phyloP scores from a whole-genome alignment of 2,888 invertebrate genomes.

The Leptura quadrifasciata region DNA sequence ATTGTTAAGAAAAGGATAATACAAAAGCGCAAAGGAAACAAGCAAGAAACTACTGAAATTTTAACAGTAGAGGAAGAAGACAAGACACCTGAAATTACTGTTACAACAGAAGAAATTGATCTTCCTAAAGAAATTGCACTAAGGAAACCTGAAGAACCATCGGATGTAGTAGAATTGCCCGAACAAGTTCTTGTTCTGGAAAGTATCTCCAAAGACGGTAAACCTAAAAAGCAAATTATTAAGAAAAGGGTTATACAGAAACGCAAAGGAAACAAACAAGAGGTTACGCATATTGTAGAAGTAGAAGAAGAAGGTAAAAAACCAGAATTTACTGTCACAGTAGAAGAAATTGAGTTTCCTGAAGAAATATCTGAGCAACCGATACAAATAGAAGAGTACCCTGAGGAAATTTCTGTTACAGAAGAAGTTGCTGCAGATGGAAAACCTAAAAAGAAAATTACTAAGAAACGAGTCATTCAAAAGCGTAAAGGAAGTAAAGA shows the following conservation, averaged over 20 bases:
- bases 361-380: constrained; percentile 63
- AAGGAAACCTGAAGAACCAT: constrained; percentile 52
- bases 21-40: constrained; percentile 58
- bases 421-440: constrained; percentile 61
- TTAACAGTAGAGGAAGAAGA: constrained; percentile 10
- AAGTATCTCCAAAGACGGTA: constrained; percentile 60
- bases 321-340: constrained; percentile 61
- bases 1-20: constrained; percentile 70
- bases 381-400: constrained; percentile 67
- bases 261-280: constrained; percentile 64
- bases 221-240: constrained; percentile 65
- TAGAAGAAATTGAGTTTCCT: constrained; percentile 56
- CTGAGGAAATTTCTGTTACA: constrained; percentile 60
- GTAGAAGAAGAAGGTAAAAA: constrained; percentile 68
- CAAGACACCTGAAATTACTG: neutral
- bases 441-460: constrained; percentile 3
- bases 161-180: constrained; percentile 62
- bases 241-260: constrained; percentile 72
- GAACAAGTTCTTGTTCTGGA: constrained; percentile 57
- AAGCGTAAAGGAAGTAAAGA: constrained; percentile 5
- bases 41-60: constrained; percentile 9
- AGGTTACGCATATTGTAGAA: constrained; percentile 68
- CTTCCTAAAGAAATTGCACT: constrained; percentile 59
- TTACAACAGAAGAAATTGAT: constrained; percentile 67
- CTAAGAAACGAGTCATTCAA: neutral